Percentiles rank a stretch among this genome's conserved stretches.
These are phyloP conservation scores for Cyphotilapia sp. DNA, from an alignment of 2,113 vertebrate genomes.

Conservation along the genomic window DNA sequence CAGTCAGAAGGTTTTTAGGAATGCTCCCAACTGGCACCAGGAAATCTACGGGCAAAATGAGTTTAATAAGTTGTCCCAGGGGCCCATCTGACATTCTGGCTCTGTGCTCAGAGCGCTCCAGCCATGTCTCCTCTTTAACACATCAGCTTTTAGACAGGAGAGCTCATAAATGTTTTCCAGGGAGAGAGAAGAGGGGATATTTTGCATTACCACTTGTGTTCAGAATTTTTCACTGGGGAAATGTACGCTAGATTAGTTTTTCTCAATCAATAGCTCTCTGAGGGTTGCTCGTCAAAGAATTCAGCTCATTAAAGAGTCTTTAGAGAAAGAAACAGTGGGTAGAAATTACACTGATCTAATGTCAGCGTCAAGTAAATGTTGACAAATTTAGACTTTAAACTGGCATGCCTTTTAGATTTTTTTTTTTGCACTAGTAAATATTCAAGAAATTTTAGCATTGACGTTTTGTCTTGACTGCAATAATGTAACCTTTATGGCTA, in stretches of 20 bases:
- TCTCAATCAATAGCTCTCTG: conserved; percentile 47
- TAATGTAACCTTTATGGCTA: neutral
- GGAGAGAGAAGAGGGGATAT: conserved; percentile 36
- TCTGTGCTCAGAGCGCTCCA: conserved; percentile 21
- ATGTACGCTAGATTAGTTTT: conserved; percentile 32
- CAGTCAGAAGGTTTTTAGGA: conserved; percentile 43
- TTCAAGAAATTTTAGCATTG: neutral
- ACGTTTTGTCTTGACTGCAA: neutral
- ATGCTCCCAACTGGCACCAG: conserved; percentile 54
- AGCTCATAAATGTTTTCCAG: conserved; percentile 53
- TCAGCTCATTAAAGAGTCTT: conserved; percentile 14
- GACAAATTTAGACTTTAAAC: neutral
- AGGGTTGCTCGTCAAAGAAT: conserved; percentile 14
- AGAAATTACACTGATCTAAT: neutral
- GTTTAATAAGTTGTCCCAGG: conserved; percentile 67
- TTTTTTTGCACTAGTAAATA: neutral
- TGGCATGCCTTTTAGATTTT: neutral
- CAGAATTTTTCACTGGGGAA: conserved; percentile 19
- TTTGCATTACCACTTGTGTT: conserved; percentile 52
- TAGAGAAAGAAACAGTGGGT: neutral
- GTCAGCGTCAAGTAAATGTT: neutral
- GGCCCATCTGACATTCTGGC: conserved; percentile 63
- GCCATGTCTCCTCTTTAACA: conserved; percentile 47
- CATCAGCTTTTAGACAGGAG: conserved; percentile 44
- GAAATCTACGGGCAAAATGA: conserved; percentile 63